phyloP scores from a whole-genome alignment of 2,113 vertebrate species.

The Sinocyclocheilus grahami region DNA sequence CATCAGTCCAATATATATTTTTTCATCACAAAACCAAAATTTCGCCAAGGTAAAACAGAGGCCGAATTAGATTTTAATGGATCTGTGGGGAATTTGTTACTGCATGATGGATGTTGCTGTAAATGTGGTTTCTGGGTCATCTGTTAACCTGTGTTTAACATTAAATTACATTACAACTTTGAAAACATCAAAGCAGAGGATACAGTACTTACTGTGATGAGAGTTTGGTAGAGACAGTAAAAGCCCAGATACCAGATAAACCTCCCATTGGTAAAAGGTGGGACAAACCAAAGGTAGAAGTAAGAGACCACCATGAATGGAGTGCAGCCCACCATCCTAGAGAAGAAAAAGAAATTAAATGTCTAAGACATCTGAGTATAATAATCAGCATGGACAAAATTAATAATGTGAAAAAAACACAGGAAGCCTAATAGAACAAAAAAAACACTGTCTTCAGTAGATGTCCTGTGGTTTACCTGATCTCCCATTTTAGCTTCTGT shows the following conservation, averaged over 20 bases:
- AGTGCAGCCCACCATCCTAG: conserved; percentile 89
- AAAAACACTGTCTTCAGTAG: background rate
- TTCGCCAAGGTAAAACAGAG: background rate
- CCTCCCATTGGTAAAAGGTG: conserved; percentile 79
- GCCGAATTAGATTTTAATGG: background rate
- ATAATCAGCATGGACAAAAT: background rate
- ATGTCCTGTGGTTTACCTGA: background rate
- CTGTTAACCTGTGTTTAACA: background rate
- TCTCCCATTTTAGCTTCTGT: background rate
- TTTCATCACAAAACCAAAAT: background rate
- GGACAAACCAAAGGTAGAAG: conserved; percentile 94
- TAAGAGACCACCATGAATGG: conserved; percentile 88
- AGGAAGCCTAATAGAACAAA: background rate
- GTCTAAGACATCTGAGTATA: background rate
- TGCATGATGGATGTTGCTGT: background rate
- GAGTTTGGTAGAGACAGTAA: conserved; percentile 91
- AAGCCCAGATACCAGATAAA: conserved; percentile 89
- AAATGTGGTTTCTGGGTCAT: background rate
- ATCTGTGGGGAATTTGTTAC: background rate
- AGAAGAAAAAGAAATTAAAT: background rate
- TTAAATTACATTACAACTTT: background rate
- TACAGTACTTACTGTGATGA: conserved; percentile 86
- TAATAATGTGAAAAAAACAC: background rate
- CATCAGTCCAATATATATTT: too few species aligned
- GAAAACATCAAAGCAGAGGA: background rate